Conservation (phyloP, 2,888 invertebrate genomes). For the Cheilosia urbana region DNA sequence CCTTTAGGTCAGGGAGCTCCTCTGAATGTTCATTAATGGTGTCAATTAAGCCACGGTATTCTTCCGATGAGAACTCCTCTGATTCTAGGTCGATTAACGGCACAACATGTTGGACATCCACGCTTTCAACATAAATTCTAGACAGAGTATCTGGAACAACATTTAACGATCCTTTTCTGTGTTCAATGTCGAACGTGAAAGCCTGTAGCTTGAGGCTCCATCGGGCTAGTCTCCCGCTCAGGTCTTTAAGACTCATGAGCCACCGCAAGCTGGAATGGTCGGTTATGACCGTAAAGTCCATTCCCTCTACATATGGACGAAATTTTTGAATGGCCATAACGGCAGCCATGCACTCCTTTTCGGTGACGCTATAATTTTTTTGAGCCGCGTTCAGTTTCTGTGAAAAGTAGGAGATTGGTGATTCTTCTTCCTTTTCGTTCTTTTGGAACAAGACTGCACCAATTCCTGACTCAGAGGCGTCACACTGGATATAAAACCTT, state of each 20-base stretch:
- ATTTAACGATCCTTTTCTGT: conserved; percentile 76
- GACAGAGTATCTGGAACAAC: too few relatives aligned
- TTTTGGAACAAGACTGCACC: background rate
- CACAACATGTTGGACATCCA: background rate
- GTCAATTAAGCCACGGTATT: background rate
- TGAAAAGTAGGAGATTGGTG: background rate
- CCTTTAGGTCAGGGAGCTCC: conserved; percentile 3
- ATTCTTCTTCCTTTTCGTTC: background rate
- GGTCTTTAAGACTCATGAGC: too few relatives aligned
- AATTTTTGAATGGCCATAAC: too few relatives aligned
- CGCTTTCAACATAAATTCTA: background rate
- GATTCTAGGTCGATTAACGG: conserved; percentile 9
- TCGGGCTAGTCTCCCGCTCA: too few relatives aligned
- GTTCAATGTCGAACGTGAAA: conserved; percentile 51
- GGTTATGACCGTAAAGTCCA: too few relatives aligned
- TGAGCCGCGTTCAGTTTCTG: background rate
- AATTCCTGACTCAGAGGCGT: conserved; percentile 24
- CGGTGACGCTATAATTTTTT: background rate
- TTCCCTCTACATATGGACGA: too few relatives aligned
- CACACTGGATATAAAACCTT: conserved; percentile 36
- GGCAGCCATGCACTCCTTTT: too few relatives aligned
- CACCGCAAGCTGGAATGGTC: too few relatives aligned
- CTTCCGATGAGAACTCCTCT: background rate
- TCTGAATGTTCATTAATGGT: background rate
- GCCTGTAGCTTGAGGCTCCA: background rate